Base-by-base conservation (phyloP, 2,888 invertebrate genomes). In the Lepetodrilus schrolli region DNA sequence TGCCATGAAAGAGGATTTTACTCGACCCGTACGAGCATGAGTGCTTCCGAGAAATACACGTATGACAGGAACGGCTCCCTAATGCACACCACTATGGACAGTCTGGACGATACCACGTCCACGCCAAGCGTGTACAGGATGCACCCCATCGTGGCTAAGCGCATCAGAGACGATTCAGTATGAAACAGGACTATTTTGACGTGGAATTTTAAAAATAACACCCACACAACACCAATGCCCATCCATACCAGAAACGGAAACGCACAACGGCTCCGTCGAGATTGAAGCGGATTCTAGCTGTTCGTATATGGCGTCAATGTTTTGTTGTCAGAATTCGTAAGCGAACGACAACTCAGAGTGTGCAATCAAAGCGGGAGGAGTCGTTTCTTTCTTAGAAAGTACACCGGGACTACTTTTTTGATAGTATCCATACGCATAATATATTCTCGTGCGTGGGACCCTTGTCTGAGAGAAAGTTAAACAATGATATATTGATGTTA, bases 21-120 rank as follows among this genome's bases (percentile, higher is more conserved):
- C 76, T 82, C 84, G 70, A 76, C 82, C 13, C 81, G 83, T 4
- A 79, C 78, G 70, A 80, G 80, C 65, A 81, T 82, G 70, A 82
- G 83, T n/a, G 83, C 84, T 72, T 82, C 84, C 43, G 86, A 86
- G 73, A 84, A 83, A 76, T 81, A 80, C 58, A 84, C 83, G 73
- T 81, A 80, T 49, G 85, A 87, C 66, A 76, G 86, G 43, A 88
- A 87, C 76, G 88, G 88, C 8, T 86, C 84, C 8, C 47, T 86
- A 68, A 82, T 86, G 82, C 84, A 87, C 70, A 87, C 88, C 4
- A 83, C 85, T 75, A 81, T 86, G 36, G 87, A 88, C 66, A 84
- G 82, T 65, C 78, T 87, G 17, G 86, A 86, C 50, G 80, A 82
- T 37, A 76, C 80, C 23, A 73, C 74, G 37, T 77, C 74, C 66